Conservation (phyloP, 1,140 invertebrate species). For the Drosophila lowei region DNA sequence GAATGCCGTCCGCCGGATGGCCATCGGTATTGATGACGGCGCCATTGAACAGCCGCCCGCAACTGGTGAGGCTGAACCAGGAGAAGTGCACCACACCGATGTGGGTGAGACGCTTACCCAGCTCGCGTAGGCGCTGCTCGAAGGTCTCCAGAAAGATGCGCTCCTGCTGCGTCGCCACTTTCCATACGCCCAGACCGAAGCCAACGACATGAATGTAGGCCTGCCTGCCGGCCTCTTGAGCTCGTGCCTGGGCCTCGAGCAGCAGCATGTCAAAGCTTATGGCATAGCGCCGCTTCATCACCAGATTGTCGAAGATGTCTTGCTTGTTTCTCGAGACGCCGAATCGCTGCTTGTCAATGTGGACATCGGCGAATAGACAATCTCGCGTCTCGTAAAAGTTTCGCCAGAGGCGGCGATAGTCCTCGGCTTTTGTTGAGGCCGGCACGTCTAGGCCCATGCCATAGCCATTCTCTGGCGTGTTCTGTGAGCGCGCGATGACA, state of each 20-base stretch:
- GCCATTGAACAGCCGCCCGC: constrained; percentile 52
- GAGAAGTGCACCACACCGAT: constrained; percentile 79
- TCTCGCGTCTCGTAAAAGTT: constrained; percentile 62
- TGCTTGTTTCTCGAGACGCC: constrained; percentile 48
- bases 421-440: constrained; percentile 22
- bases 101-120: constrained; percentile 47
- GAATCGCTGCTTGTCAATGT: constrained; percentile 56
- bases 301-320: constrained; percentile 73
- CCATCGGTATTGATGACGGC: constrained; percentile 30
- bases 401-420: constrained; percentile 66
- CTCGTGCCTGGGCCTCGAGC: constrained; percentile 63
- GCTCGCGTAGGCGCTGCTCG: constrained; percentile 64
- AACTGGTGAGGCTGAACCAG: constrained; percentile 63
- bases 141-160: constrained; percentile 79
- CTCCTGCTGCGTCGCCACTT: constrained; percentile 72
- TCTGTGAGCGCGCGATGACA: constrained; percentile 84
- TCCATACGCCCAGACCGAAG: constrained; percentile 78
- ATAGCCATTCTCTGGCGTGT: constrained; percentile 84
- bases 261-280: constrained; percentile 73
- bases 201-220: constrained; percentile 80
- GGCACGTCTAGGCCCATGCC: constrained; percentile 26
- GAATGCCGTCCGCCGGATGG: constrained; percentile 69
- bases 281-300: constrained; percentile 78
- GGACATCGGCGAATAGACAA: constrained; percentile 41
- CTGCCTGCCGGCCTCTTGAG: constrained; percentile 17